Percentiles rank a stretch among this genome's conserved stretches.
Conservation (phyloP, 2,797 vertebrate species). For the Crenichthys baileyi region DNA sequence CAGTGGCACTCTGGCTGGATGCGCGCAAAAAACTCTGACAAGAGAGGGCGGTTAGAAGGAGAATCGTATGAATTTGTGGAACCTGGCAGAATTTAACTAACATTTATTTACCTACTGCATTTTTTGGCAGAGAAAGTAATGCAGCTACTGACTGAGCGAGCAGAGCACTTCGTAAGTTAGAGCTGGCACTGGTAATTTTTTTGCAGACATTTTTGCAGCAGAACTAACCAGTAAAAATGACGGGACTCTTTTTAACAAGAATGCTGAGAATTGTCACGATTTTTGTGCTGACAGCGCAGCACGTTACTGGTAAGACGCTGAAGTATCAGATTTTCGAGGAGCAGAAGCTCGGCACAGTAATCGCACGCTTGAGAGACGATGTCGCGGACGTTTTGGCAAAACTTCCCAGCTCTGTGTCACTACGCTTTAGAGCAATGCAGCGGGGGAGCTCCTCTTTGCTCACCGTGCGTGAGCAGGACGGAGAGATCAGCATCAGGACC, state of each 20-base stretch:
- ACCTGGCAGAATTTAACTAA: conserved; percentile 27
- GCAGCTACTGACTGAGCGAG: conserved; percentile 49
- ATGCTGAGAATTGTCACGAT: conserved; percentile 70
- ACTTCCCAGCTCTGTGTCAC: conserved; percentile 87
- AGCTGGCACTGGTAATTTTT: conserved; percentile 34
- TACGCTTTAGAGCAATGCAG: conserved; percentile 94
- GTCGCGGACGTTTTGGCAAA: conserved; percentile 89
- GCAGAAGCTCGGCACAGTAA: conserved; percentile 91
- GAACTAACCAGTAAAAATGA: conserved; percentile 57
- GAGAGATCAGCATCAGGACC: conserved; percentile 92
- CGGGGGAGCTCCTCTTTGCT: conserved; percentile 87
- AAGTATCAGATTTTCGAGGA: conserved; percentile 96
- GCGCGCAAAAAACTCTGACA: conserved; percentile 63
- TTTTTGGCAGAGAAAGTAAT: conserved; percentile 46
- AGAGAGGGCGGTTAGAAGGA: conserved; percentile 21
- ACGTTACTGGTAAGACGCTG: conserved; percentile 84
- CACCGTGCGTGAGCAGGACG: conserved; percentile 89
- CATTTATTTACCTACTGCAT: conserved; percentile 6
- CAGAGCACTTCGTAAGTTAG: conserved; percentile 45
- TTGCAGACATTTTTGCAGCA: conserved; percentile 28
- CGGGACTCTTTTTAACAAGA: conserved; percentile 56
- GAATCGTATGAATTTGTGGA: conserved; percentile 41
- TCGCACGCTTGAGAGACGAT: conserved; percentile 91
- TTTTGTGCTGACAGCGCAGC: conserved; percentile 62
- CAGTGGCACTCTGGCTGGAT: conserved; percentile 53